Base-by-base conservation (phyloP, 2,888 invertebrate genomes). In the Cerceris rybyensis region DNA sequence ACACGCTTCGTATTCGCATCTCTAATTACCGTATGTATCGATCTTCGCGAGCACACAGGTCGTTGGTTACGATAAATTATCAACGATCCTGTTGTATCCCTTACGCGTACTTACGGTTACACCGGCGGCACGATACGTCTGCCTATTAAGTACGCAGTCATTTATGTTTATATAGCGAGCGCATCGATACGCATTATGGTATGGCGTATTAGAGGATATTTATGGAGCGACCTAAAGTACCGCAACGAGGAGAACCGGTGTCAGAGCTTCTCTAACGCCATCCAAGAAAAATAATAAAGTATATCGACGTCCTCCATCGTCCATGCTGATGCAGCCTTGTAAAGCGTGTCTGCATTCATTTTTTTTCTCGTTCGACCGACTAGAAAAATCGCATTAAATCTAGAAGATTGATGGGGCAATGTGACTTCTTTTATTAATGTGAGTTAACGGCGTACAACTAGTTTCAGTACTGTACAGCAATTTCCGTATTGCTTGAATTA, bases 121-220 rank as follows among this genome's bases (percentile, higher is more conserved):
- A 49, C 59, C 66, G 61, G 41, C 39, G 49, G 17, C 50, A 50
- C 6, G 46, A 11, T 39, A 50, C 58, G 65, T 8, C 60, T 57
- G 50, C 66, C 68, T 68, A 78, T 80, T 75, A 78, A 71, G 71
- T 75, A 80, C 63, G 70, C 65, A 69, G 60, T 72, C 69, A 74
- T 82, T 82, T 76, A 74, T 57, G 65, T 75, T 75, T 69, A 54
- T 41, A 66, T 63, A 61, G 49, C 54, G 42, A 14, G 54, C 13
- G 46, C 57, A 70, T 76, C 81, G 75, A 78, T 73, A 71, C 72
- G 68, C 76, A 69, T 85, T 82, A 81, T 65, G 59, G 58, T 64
- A 39, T 11, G 55, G 59, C 57, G 68, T 77, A 80, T 83, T 83
- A 82, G 55, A 41, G 70, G 61, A 79, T 83, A 86, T 87, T 87